phyloP scores from a whole-genome alignment of 1,140 invertebrate genomes.

The Danaus melanippus region DNA sequence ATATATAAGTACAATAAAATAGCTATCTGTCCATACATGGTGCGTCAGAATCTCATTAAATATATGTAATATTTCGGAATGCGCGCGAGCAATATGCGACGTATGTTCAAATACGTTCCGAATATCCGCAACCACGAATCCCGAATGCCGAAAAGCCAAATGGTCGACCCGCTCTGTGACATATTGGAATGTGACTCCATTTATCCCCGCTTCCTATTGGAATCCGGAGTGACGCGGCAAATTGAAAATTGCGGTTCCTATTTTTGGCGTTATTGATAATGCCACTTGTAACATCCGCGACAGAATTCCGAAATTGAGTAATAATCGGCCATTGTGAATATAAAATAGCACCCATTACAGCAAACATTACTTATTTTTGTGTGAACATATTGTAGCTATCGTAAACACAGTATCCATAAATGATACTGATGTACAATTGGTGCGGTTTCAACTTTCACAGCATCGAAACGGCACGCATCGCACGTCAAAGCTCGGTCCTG shows the following conservation, averaged over 20 bases:
- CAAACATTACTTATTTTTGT: slow-evolving; percentile 15
- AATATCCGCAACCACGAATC: slow-evolving; percentile 51
- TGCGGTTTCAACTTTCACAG: not conserved
- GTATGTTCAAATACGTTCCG: slow-evolving; percentile 26
- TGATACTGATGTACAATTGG: too few relatives aligned
- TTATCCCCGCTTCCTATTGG: slow-evolving; percentile 70
- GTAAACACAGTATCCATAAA: too few relatives aligned
- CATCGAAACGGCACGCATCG: slow-evolving; percentile 43
- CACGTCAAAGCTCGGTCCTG: slow-evolving; percentile 54
- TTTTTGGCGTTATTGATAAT: slow-evolving; percentile 69
- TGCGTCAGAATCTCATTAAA: slow-evolving; percentile 47
- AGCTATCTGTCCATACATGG: not conserved
- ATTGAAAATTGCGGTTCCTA: slow-evolving; percentile 68
- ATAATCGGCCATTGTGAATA: slow-evolving; percentile 19
- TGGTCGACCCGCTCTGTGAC: slow-evolving; percentile 58
- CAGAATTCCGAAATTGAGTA: slow-evolving; percentile 23
- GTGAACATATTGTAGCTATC: slow-evolving; percentile 6
- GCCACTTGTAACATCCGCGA: slow-evolving; percentile 49
- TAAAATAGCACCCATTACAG: slow-evolving; percentile 16
- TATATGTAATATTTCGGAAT: slow-evolving; percentile 24
- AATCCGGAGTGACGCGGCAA: slow-evolving; percentile 70
- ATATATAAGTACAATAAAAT: not conserved
- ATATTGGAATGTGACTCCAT: slow-evolving; percentile 72
- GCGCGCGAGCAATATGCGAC: slow-evolving; percentile 33
- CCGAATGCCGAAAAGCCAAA: slow-evolving; percentile 57